A percentile compares a stretch with the other conserved stretches of the same genome.
phyloP scores from a whole-genome alignment of 2,797 vertebrate genomes.

The Squalus acanthias region DNA sequence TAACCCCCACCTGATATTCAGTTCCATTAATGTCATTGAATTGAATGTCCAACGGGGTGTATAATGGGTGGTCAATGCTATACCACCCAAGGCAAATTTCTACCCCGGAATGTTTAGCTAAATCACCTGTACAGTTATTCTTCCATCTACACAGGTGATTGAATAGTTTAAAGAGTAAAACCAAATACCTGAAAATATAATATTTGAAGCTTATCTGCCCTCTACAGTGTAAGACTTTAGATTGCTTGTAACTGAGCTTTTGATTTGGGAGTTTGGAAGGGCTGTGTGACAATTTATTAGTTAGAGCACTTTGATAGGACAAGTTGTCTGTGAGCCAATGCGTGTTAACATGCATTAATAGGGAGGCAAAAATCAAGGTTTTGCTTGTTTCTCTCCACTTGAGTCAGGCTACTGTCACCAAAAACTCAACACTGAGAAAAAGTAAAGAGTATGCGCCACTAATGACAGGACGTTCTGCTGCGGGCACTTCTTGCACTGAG shows the following conservation, averaged over 20 bases:
- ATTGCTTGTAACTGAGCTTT: not conserved
- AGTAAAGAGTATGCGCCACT: not conserved
- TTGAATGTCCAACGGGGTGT: not conserved
- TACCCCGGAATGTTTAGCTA: not conserved
- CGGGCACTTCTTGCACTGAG: not conserved
- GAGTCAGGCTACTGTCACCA: not conserved
- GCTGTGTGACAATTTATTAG: not conserved
- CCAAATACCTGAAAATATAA: not conserved
- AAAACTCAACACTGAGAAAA: not conserved
- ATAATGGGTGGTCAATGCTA: too few species aligned
- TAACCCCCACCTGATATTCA: not conserved
- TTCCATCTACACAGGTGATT: not conserved
- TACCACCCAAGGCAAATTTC: too few species aligned
- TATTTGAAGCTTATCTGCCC: not conserved
- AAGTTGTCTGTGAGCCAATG: not conserved
- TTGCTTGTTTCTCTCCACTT: not conserved
- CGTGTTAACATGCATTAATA: not conserved
- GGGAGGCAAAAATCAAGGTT: not conserved
- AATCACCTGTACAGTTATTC: not conserved
- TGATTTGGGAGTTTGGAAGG: not conserved
- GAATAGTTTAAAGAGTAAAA: too few species aligned
- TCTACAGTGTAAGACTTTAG: not conserved
- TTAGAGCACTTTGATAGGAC: not conserved
- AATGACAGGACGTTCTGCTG: not conserved
- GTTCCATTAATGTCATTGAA: not conserved